Base-by-base conservation (phyloP, 2,888 invertebrate species). In the Ceramica pisi region DNA sequence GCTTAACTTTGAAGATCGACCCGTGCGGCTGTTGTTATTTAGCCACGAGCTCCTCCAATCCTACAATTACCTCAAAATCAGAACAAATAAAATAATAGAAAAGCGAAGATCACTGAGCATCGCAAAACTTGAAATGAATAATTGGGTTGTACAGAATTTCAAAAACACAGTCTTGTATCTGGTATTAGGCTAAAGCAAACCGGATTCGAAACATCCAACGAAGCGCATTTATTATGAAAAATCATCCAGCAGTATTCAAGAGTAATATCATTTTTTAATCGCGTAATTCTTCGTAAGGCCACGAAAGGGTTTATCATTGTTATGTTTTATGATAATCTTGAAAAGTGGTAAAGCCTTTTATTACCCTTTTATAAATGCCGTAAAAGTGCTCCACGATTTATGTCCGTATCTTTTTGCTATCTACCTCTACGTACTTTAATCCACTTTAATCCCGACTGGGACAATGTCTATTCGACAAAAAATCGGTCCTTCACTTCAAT, bases 391-490 rank as follows among this genome's bases (percentile, higher is more conserved):
- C 74, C 83, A 73, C 81, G 86, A 90, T 90, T 90, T 90, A 90
- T 86, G 87, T 82, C 66, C 86, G 71, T 87, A 85, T 87, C 88
- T 90, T 90, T 90, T 89, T 90, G 89, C 88, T 87, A 82, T 78
- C 84, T 71, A 87, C 87, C 90, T 87, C 84, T 86, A 86, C 85
- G 86, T 87, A 89, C 86, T 84, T 84, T 86, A 86, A 88, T 88
- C 86, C 80, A 84, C 84, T 90, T 88, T 89, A 89, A 89, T 89
- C 87, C 86, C 83, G 83, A 87, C 86, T 76, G 78, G 81, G 80
- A 83, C 82, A 82, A 89, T 88, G 90, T 90, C 89, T 90, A 88
- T 87, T 90, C 88, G 88, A 90, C 92, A 92, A 92, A 92, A 92
- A 92, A 90, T 89, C 88, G 88, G 89, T 86, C 91, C 90, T 91